Percentiles rank a stretch among this genome's conserved stretches.
phyloP scores from a whole-genome alignment of 2,888 invertebrate genomes.

The Stenodema calcarata region DNA sequence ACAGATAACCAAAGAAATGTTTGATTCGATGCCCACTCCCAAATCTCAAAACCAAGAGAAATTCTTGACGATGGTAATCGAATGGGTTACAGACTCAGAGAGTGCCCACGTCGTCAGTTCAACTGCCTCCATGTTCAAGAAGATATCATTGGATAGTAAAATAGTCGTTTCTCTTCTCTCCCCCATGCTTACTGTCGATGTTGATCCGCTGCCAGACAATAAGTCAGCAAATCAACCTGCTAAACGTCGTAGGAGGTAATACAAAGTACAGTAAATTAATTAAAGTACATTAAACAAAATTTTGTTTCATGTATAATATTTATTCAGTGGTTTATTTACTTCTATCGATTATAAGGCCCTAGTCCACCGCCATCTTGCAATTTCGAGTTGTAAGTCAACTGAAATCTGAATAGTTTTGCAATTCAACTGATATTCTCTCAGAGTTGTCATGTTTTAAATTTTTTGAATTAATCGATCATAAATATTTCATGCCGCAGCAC shows the following conservation, averaged over 20 bases:
- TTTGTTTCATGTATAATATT: not conserved
- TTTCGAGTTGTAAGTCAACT: too few relatives aligned
- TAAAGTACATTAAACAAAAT: not conserved
- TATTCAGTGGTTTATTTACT: too few relatives aligned
- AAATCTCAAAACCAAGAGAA: slow-evolving; percentile 50
- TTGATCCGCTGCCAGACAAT: slow-evolving; percentile 9
- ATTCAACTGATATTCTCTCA: too few relatives aligned
- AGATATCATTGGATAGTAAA: slow-evolving; percentile 70
- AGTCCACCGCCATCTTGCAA: too few relatives aligned
- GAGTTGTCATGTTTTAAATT: too few relatives aligned
- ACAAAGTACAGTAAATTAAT: not conserved
- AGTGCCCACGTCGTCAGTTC: slow-evolving; percentile 69
- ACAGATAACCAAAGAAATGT: slow-evolving; percentile 57
- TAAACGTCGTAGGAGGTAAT: not conserved
- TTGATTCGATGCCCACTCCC: slow-evolving; percentile 53
- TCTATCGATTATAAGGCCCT: too few relatives aligned
- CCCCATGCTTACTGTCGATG: slow-evolving; percentile 54
- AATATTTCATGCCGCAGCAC: slow-evolving; percentile 22
- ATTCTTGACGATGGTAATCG: slow-evolving; percentile 55
- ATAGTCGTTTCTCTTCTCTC: slow-evolving; percentile 62
- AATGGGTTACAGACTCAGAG: slow-evolving; percentile 61
- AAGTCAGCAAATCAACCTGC: not conserved
- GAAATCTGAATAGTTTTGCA: too few relatives aligned
- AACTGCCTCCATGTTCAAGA: slow-evolving; percentile 71
- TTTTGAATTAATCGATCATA: too few relatives aligned